Evolutionary conservation across 2,797 vertebrate genomes (phyloP), one percentile per base, ranked within the genome.

Genomic region (Capromys pilorides): DNA sequence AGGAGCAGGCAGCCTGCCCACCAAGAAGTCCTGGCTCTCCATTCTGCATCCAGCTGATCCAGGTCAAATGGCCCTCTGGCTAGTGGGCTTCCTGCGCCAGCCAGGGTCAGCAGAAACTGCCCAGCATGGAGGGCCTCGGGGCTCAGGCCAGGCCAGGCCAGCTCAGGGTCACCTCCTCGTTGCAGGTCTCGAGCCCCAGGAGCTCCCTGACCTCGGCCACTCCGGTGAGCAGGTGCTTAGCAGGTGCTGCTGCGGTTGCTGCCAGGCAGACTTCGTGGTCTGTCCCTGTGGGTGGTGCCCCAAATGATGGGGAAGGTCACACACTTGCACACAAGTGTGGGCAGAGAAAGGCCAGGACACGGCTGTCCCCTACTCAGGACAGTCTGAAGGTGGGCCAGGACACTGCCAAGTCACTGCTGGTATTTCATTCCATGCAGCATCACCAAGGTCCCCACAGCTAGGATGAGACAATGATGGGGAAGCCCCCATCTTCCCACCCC

Each of bases 291-390:
- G 26, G 61, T 64, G 16, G 33, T 8, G 11, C 28, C 39, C 81
- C 6, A 19, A 24, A 31, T 39, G 45, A 26, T 1, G 1, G 0
- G 0, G 36, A 6, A 0, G 0, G 0, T 36, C 26, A 73, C 18
- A 9, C 5, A 1, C 45, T 12, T 1, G 22, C 36, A 66, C 21
- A 39, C 14, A 51, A 67, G 81, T 51, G 33, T 2, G 1, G 6
- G 28, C 69, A 41, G 36, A 22, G 31, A 45, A 59, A 82, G 41
- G 13, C n/a, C 18, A 41, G 62, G 69, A 75, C 33, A 8, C 0
- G 3, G 4, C 2, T 11, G 26, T 41, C 41, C 41, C 36, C 0
- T 3, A 28, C 62, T 67, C 16, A 1, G 64, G 39, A 14, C 2
- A 3, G 41, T 45, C 57, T 39, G n/a, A 5, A 24, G 41, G 28